phyloP scores from a whole-genome alignment of 2,888 invertebrate genomes.

The Tetheella fluctuosa region DNA sequence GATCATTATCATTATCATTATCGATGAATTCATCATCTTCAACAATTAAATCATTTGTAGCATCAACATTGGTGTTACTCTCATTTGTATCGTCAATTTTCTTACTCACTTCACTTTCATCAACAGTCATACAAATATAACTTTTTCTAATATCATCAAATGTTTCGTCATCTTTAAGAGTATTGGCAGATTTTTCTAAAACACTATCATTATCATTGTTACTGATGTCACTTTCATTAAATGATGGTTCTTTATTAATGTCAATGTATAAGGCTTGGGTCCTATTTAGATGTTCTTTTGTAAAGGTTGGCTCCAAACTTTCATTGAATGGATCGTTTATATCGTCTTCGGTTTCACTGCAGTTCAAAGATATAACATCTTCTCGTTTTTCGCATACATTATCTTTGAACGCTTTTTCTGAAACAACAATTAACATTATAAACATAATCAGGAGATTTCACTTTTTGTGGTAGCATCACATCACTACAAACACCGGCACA shows the following conservation, averaged over 20 bases:
- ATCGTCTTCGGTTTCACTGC: conserved; percentile 56
- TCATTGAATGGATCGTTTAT: conserved; percentile 56
- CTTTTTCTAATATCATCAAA: conserved; percentile 19
- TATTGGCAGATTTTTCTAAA: conserved; percentile 43
- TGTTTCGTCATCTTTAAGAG: conserved; percentile 39
- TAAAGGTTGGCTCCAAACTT: conserved; percentile 69
- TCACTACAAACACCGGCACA: no score
- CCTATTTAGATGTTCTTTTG: conserved; percentile 55
- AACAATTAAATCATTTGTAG: neutral
- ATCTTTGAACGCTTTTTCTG: conserved; percentile 59
- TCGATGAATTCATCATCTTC: conserved; percentile 15
- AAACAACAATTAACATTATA: conserved; percentile 27
- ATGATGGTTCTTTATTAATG: conserved; percentile 18
- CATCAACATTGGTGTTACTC: neutral
- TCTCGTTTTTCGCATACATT: conserved; percentile 29
- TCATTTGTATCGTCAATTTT: conserved; percentile 13
- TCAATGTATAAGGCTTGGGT: conserved; percentile 37
- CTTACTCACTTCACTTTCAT: conserved; percentile 29
- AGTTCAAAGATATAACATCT: conserved; percentile 48
- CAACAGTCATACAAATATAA: conserved; percentile 13
- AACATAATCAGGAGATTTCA: no score
- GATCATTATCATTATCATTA: neutral
- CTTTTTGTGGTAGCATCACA: no score
- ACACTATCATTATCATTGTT: conserved; percentile 35
- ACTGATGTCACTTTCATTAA: conserved; percentile 32